A percentile compares a stretch with the other conserved stretches of the same genome.
Evolutionary conservation across 2,113 vertebrate genomes (phyloP).

Genomic region (Rhineura floridana): DNA sequence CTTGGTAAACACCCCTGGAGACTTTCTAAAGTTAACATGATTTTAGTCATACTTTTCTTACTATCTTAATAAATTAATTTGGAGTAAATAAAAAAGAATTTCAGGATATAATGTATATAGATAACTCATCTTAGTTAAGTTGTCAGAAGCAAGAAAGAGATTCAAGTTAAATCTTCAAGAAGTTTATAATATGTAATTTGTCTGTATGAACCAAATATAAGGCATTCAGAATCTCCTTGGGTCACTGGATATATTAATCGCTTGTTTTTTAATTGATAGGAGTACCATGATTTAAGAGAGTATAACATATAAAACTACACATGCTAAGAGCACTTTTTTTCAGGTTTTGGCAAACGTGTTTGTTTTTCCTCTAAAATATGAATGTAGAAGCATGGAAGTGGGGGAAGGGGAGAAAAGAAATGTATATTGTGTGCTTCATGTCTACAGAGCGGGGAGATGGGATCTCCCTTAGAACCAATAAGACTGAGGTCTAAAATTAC

Average conservation of each 20-base stretch:
- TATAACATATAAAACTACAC: no score
- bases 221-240: neutral
- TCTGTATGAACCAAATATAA: neutral
- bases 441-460: no score
- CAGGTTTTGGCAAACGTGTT: no score
- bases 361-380: no score
- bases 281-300: no score
- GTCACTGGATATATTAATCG: neutral
- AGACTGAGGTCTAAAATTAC: no score
- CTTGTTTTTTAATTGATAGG: neutral
- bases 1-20: neutral
- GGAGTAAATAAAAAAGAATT: neutral
- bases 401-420: no score
- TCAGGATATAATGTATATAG: neutral
- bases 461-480: no score
- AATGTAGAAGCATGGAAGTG: no score
- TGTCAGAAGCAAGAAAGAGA: neutral
- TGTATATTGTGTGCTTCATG: no score
- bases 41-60: neutral
- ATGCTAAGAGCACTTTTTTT: no score
- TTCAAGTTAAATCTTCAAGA: neutral
- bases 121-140: neutral
- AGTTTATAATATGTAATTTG: neutral
- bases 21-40: neutral
- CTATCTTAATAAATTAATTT: neutral